Evolutionary conservation across 2,113 vertebrate genomes (phyloP).

Genomic region (Merops nubicus): DNA sequence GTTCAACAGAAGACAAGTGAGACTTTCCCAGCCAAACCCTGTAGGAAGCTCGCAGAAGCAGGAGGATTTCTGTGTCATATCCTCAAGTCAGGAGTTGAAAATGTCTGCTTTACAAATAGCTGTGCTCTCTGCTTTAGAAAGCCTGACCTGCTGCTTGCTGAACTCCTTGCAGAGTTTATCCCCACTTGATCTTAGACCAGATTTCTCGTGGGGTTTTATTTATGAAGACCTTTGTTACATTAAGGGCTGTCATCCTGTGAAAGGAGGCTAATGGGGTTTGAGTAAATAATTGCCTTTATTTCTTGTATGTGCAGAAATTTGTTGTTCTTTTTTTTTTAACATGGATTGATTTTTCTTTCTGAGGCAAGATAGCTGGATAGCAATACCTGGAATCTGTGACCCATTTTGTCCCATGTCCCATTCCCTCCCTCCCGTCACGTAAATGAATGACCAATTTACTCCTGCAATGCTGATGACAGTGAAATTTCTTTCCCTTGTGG

Average conservation of each 20-base stretch:
- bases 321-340: background rate
- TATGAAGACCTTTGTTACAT: background rate
- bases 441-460: background rate
- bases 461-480: background rate
- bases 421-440: fast-evolving
- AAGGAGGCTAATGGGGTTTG: background rate
- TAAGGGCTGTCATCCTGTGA: background rate
- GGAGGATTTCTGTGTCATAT: background rate
- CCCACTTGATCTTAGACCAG: background rate
- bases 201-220: background rate
- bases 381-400: background rate
- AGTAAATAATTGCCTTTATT: background rate
- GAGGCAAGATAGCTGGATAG: background rate
- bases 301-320: background rate
- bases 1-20: background rate
- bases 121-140: background rate
- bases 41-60: background rate
- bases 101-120: background rate
- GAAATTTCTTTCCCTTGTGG: background rate
- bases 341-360: background rate
- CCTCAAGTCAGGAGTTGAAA: background rate
- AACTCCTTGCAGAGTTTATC: background rate
- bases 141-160: background rate
- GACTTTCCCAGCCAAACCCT: background rate
- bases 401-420: background rate